Percentiles rank a stretch among this genome's conserved stretches.
Evolutionary conservation across 1,140 invertebrate species (phyloP).

Genomic region (Delia radicum): DNA sequence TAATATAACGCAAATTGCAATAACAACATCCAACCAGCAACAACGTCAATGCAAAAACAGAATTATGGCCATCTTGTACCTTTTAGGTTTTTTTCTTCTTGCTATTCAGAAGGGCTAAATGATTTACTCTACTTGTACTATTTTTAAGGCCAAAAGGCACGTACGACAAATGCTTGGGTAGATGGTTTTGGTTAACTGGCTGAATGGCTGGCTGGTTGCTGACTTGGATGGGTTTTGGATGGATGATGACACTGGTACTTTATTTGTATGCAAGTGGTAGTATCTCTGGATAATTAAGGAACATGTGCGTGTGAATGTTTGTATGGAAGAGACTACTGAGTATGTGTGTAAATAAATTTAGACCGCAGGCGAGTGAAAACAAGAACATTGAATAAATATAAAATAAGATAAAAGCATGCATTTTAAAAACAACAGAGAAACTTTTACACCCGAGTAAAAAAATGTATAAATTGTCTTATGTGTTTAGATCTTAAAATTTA

Average conservation of each 20-base stretch:
- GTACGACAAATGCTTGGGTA: constrained; percentile 5
- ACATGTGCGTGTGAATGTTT: neutral
- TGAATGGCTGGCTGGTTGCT: neutral
- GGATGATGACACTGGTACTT: neutral
- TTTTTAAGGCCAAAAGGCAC: constrained; percentile 9
- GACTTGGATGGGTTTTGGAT: neutral
- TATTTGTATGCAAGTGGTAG: neutral
- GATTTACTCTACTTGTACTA: neutral
- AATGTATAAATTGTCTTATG: too few relatives aligned
- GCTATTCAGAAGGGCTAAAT: constrained; percentile 12
- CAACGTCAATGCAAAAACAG: neutral
- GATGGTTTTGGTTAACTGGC: too few relatives aligned
- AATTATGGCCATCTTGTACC: too few relatives aligned
- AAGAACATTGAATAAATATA: neutral
- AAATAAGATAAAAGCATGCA: neutral
- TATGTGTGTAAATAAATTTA: neutral
- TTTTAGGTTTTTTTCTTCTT: neutral
- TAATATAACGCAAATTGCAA: too few relatives aligned
- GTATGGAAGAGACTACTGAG: neutral
- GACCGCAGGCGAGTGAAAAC: neutral
- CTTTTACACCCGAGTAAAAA: too few relatives aligned
- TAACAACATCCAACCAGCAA: neutral
- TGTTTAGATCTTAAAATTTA: too few relatives aligned
- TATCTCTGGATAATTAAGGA: neutral
- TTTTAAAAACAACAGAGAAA: neutral